Base-by-base conservation (phyloP, 1,140 invertebrate genomes). In the Camponotus floridanus region DNA sequence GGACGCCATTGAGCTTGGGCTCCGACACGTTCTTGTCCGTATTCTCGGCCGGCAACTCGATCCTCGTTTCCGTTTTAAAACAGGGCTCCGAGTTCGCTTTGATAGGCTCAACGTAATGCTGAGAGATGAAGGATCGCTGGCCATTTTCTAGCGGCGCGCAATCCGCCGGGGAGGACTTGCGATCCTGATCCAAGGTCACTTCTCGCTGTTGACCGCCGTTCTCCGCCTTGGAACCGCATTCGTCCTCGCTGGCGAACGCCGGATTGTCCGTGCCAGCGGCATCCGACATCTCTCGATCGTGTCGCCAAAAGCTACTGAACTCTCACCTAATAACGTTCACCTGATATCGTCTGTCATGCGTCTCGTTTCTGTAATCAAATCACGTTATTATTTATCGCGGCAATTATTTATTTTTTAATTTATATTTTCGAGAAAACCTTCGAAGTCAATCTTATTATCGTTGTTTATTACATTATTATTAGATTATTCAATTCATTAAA, bases 1-100 rank as follows among this genome's bases (percentile, higher is more conserved):
- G 89, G 61, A 94, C 89, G 21, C 94, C 94, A 88, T 94, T 95
- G 74, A 91, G 88, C 88, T 95, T 95, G 39, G 91, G 91, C 80
- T 87, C 87, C 86, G 83, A 33, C 21, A 85, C 73, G 57, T 74
- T 91, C 51, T 92, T 93, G 13, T 93, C 93, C 61, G 92, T 91
- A 61, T 87, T 90, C 74, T 93, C 87, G 42, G 88, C 89, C n/a
- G 94, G 94, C 70, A 95, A 59, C 48, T 95, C 94, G 85, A 95
- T 94, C 83, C 91, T 93, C 7, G 94, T 95, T 89, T 95, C 94
- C 68, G 92, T 92, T 86, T 92, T 93, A 88, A 92, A 93, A 71
- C 90, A 91, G 5, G 90, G 90, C 59, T 94, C 93, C 9, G 92
- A 85, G 86, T 73, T 92, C 51, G 91, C 92, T 48, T 90, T 92